Evolutionary conservation across 2,888 invertebrate genomes (phyloP).

Genomic region (Yponomeuta plumbellus): DNA sequence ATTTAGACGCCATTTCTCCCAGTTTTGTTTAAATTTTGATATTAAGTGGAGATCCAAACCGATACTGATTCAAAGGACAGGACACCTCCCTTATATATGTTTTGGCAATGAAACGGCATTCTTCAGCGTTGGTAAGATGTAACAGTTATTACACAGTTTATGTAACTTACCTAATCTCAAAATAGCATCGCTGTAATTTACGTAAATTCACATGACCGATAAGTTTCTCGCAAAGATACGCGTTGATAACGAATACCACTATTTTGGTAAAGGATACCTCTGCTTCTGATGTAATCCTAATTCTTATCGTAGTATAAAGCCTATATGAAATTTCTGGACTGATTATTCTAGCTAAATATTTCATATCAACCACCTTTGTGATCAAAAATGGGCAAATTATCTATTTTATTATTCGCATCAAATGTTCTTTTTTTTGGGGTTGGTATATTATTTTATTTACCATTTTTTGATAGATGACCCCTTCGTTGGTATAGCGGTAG

Average conservation of each 20-base stretch:
- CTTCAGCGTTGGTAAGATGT: neutral
- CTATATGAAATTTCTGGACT: neutral
- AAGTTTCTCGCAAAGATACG: neutral
- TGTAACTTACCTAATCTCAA: no score
- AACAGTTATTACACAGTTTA: no score
- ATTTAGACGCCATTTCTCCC: conserved; percentile 16
- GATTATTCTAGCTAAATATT: neutral
- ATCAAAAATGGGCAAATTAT: neutral
- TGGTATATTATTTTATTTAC: neutral
- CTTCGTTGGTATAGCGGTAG: no score
- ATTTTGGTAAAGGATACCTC: neutral
- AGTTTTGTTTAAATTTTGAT: neutral
- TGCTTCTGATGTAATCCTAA: neutral
- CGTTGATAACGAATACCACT: neutral
- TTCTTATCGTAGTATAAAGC: neutral
- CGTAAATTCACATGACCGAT: neutral
- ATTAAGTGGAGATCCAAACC: neutral
- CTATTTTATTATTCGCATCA: neutral
- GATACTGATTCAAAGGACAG: neutral
- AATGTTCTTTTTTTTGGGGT: neutral
- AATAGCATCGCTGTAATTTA: neutral
- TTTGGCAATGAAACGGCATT: neutral
- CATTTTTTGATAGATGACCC: neutral
- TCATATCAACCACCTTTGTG: no score
- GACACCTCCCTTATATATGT: neutral